A percentile compares a stretch with the other conserved stretches of the same genome.
These are phyloP conservation scores for Papilio helenus DNA, from an alignment of 1,140 invertebrate genomes.

Conservation along the genomic window DNA sequence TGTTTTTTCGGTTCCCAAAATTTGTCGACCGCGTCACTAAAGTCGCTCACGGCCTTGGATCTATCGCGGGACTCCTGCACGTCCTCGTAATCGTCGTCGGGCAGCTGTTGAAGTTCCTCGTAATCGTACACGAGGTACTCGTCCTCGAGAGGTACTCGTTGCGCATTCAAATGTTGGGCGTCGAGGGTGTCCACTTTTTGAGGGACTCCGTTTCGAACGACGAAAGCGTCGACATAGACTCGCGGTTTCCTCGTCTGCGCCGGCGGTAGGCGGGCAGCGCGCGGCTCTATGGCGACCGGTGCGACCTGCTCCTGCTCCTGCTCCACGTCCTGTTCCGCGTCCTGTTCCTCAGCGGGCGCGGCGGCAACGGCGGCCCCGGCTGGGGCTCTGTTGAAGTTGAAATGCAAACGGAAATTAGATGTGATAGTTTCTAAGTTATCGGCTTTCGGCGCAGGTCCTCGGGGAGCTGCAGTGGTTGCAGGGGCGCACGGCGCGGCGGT, in stretches of 20 bases:
- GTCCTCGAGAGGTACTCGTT: slow-evolving; percentile 55
- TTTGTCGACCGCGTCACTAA: slow-evolving; percentile 69
- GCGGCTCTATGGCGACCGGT: slow-evolving; percentile 60
- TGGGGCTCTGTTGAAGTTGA: slow-evolving; percentile 67
- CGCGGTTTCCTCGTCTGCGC: slow-evolving; percentile 65
- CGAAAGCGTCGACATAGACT: slow-evolving; percentile 79
- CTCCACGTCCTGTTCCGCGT: slow-evolving; percentile 46
- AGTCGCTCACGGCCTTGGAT: slow-evolving; percentile 65
- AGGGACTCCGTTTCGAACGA: slow-evolving; percentile 73
- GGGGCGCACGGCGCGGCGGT: slow-evolving; percentile 64
- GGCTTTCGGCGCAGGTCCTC: slow-evolving; percentile 53
- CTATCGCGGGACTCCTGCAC: slow-evolving; percentile 70
- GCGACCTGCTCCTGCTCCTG: slow-evolving; percentile 51
- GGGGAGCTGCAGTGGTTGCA: slow-evolving; percentile 58
- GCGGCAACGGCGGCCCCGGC: slow-evolving; percentile 50
- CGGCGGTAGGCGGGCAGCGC: slow-evolving; percentile 60
- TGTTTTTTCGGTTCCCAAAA: slow-evolving; percentile 72
- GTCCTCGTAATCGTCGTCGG: slow-evolving; percentile 74
- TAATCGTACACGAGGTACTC: slow-evolving; percentile 73
- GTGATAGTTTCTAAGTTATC: slow-evolving; percentile 70
- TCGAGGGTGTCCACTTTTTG: slow-evolving; percentile 72
- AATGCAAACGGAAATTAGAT: slow-evolving; percentile 69
- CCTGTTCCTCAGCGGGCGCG: slow-evolving; percentile 44
- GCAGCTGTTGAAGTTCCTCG: slow-evolving; percentile 57
- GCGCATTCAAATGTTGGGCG: slow-evolving; percentile 62